Conservation (phyloP, 2,113 vertebrate species). For the Sebastes fasciatus region DNA sequence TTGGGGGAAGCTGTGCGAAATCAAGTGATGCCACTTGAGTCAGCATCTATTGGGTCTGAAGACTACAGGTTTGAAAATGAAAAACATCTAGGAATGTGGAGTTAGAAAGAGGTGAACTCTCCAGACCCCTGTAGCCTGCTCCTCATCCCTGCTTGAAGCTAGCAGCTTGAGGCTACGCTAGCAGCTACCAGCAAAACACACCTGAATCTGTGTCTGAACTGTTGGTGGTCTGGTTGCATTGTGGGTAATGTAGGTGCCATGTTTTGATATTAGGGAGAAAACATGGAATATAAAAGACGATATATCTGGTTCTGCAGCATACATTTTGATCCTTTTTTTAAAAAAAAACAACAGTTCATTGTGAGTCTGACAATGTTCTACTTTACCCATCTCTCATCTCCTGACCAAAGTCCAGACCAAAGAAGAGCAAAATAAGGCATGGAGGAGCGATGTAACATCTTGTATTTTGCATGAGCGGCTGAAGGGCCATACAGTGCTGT, state of each 20-base stretch:
- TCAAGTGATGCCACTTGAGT: background rate
- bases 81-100: no score
- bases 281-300: background rate
- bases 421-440: background rate
- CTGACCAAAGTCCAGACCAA: background rate
- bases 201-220: background rate
- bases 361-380: background rate
- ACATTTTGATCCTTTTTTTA: background rate
- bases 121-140: background rate
- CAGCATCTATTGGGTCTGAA: background rate
- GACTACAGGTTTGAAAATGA: background rate
- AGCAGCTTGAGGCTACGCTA: background rate
- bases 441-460: background rate
- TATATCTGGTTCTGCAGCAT: background rate
- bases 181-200: background rate
- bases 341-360: background rate
- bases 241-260: background rate
- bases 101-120: background rate
- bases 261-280: background rate
- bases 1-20: no score
- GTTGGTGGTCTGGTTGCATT: background rate
- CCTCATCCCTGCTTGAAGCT: background rate
- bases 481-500: conserved; percentile 8
- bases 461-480: conserved; percentile 22
- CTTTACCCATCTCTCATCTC: background rate